Conservation (phyloP, 1,140 invertebrate species). For the Stegodyphus dumicola region DNA sequence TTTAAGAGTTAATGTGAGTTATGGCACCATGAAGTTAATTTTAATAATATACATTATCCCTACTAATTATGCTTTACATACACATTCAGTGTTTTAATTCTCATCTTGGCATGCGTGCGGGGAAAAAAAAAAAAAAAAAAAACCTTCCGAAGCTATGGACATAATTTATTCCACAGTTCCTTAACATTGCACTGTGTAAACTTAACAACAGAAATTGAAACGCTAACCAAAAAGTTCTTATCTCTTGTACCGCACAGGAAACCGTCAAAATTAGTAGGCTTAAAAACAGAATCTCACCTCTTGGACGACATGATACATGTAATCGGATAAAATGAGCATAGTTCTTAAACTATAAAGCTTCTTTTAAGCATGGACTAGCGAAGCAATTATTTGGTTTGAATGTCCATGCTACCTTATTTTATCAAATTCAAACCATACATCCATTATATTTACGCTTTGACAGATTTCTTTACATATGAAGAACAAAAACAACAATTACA, state of each 20-base stretch:
- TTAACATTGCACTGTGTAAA: no score
- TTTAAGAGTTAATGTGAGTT: no score
- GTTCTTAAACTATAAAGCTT: background rate
- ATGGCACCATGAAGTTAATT: background rate
- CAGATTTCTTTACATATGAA: no score
- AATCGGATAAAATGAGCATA: background rate
- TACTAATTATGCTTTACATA: background rate
- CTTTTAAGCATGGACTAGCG: background rate
- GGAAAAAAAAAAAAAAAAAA: background rate
- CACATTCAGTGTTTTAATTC: background rate
- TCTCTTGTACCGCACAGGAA: conserved; percentile 21
- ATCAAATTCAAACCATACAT: background rate
- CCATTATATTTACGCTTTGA: background rate
- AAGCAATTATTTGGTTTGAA: background rate
- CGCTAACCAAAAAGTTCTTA: background rate
- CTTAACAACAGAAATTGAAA: background rate
- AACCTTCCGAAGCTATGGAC: background rate
- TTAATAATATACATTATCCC: background rate
- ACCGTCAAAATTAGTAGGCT: conserved; percentile 32
- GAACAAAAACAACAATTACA: no score
- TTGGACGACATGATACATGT: conserved; percentile 23
- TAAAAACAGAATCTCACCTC: conserved; percentile 33
- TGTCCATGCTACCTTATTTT: background rate
- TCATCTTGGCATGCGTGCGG: background rate
- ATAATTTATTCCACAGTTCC: background rate